phyloP scores from a whole-genome alignment of 2,888 invertebrate genomes.

The Amphipoea lucens region DNA sequence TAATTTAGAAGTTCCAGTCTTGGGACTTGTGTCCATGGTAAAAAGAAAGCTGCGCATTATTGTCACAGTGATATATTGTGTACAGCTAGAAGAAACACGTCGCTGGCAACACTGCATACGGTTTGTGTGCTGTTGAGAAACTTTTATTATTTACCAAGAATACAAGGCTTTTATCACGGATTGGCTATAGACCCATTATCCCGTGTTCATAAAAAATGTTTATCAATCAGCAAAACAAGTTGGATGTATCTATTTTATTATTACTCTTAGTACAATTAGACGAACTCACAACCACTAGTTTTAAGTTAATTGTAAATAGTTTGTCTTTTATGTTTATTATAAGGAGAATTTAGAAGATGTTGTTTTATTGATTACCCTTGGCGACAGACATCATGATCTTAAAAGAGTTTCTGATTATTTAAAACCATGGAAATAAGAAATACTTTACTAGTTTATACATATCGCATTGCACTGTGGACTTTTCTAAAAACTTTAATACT shows the following conservation, averaged over 20 bases:
- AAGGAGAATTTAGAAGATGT: conserved; percentile 57
- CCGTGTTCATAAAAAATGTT: conserved; percentile 10
- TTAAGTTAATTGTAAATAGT: conserved; percentile 65
- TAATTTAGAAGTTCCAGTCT: conserved; percentile 7
- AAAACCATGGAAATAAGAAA: background rate
- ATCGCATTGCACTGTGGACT: background rate
- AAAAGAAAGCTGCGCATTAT: conserved; percentile 3
- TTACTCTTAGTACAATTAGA: conserved; percentile 62
- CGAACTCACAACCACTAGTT: conserved; percentile 57
- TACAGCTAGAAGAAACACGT: background rate
- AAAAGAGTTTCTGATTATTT: background rate
- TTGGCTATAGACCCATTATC: conserved; percentile 15
- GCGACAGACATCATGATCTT: background rate
- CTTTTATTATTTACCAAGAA: background rate
- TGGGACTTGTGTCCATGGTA: background rate
- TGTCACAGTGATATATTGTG: background rate
- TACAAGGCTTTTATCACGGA: conserved; percentile 2
- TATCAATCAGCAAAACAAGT: conserved; percentile 11
- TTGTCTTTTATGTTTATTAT: conserved; percentile 58
- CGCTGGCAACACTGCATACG: conserved; percentile 1
- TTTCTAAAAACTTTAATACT: background rate
- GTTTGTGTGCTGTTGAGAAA: background rate
- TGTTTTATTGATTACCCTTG: conserved; percentile 44
- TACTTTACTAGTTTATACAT: background rate
- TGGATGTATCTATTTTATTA: conserved; percentile 53